Conservation (phyloP, 2,888 invertebrate genomes). For the Nesidiocoris tenuis region DNA sequence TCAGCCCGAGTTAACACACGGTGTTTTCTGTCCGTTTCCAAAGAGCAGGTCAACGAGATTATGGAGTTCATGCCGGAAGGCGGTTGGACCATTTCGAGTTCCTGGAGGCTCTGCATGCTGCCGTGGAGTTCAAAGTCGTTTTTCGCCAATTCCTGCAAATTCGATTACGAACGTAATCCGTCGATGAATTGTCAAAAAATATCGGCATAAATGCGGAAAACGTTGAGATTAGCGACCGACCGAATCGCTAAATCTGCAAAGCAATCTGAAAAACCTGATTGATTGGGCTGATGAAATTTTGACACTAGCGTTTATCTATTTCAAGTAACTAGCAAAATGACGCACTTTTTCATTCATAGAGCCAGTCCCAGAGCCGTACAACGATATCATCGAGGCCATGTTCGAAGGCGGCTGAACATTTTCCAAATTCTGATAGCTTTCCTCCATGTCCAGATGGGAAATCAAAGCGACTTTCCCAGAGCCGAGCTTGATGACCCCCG, state of each 20-base stretch:
- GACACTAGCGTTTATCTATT: too few relatives aligned
- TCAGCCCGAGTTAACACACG: conserved; percentile 18
- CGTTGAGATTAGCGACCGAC: too few relatives aligned
- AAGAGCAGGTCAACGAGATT: conserved; percentile 49
- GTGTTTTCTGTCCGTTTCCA: conserved; percentile 43
- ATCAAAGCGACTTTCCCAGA: conserved; percentile 50
- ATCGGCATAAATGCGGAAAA: too few relatives aligned
- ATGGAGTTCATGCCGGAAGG: conserved; percentile 72
- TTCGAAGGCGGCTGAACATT: conserved; percentile 80
- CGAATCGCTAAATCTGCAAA: too few relatives aligned
- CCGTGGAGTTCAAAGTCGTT: conserved; percentile 45
- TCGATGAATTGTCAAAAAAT: too few relatives aligned
- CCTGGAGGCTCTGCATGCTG: conserved; percentile 51
- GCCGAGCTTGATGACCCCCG: conserved; percentile 48
- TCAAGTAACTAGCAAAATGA: too few relatives aligned
- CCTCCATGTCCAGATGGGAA: conserved; percentile 50
- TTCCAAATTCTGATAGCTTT: conserved; percentile 59
- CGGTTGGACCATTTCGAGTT: conserved; percentile 75
- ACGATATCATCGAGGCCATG: conserved; percentile 60
- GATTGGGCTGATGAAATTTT: too few relatives aligned
- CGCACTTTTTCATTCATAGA: conserved; percentile 36
- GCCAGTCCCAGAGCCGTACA: conserved; percentile 54
- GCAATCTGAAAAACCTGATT: too few relatives aligned
- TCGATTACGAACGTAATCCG: too few relatives aligned
- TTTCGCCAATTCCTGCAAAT: conserved; percentile 11